phyloP scores from a whole-genome alignment of 2,113 vertebrate genomes.

The Pseudorasbora parva region DNA sequence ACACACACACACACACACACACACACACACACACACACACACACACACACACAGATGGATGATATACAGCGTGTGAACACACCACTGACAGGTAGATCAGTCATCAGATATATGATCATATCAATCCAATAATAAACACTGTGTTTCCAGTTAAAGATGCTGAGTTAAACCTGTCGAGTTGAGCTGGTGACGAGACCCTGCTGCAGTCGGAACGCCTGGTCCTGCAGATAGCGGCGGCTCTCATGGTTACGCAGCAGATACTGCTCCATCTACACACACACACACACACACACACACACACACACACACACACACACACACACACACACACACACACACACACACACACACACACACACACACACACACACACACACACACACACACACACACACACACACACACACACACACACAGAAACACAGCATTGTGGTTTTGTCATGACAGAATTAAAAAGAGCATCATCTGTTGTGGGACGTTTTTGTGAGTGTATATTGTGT shows the following conservation, averaged over 20 bases:
- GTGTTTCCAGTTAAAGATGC: neutral
- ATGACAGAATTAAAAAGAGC: neutral
- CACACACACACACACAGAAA: slow-evolving; percentile 32
- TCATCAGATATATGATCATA: neutral
- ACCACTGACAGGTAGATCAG: neutral
- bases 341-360: slow-evolving; percentile 31
- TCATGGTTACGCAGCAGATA: slow-evolving; percentile 96
- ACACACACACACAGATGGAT: slow-evolving; percentile 8
- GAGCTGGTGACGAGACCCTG: slow-evolving; percentile 97
- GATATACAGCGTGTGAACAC: too few relatives aligned
- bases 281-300: neutral
- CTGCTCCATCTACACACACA: slow-evolving; percentile 88
- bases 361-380: slow-evolving; percentile 31
- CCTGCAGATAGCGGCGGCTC: slow-evolving; percentile 92
- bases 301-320: slow-evolving; percentile 48
- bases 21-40: slow-evolving; percentile 81
- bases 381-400: slow-evolving; percentile 30
- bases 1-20: slow-evolving; percentile 78
- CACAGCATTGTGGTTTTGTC: neutral
- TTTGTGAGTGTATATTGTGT: neutral
- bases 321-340: slow-evolving; percentile 6
- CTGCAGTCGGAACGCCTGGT: slow-evolving; percentile 94
- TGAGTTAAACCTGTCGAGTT: slow-evolving; percentile 86
- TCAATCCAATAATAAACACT: neutral
- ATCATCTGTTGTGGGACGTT: neutral